Evolutionary conservation across 1,140 invertebrate species (phyloP).

Genomic region (Dufourea novaeangliae): DNA sequence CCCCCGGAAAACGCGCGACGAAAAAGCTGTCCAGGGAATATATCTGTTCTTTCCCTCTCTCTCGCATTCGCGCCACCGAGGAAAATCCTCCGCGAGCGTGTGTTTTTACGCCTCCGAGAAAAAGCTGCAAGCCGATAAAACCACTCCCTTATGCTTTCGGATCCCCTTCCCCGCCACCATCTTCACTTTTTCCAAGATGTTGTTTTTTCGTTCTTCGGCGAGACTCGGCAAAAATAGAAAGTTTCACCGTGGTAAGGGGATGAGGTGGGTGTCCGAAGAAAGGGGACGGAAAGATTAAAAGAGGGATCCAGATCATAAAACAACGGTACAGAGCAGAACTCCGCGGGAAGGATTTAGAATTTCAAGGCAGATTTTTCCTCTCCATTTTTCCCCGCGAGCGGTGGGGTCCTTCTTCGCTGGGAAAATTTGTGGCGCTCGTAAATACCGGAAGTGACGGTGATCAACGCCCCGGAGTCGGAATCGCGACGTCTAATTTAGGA

Average conservation of each 20-base stretch:
- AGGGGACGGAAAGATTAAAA: constrained; percentile 32
- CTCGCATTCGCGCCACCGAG: constrained; percentile 1
- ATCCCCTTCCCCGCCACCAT: neutral
- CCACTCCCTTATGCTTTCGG: constrained; percentile 23
- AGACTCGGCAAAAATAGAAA: neutral
- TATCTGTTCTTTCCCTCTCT: neutral
- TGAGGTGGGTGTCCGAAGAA: neutral
- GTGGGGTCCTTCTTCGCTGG: too few relatives aligned
- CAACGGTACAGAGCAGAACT: neutral
- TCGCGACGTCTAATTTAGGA: neutral
- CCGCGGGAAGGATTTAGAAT: constrained; percentile 24
- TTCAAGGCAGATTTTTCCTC: constrained; percentile 13
- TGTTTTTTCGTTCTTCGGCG: constrained; percentile 15
- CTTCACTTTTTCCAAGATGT: constrained; percentile 7
- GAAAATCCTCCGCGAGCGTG: neutral
- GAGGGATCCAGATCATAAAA: neutral
- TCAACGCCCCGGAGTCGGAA: neutral
- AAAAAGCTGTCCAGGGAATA: constrained; percentile 5
- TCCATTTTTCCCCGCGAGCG: neutral
- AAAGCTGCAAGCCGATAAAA: constrained; percentile 49
- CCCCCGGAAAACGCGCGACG: constrained; percentile 1
- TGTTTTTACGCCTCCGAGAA: constrained; percentile 32
- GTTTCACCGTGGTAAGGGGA: neutral
- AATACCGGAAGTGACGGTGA: neutral
- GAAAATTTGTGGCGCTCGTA: neutral